Evolutionary conservation across 2,797 vertebrate genomes (phyloP).

Genomic region (Gadopsis bispinosus): DNA sequence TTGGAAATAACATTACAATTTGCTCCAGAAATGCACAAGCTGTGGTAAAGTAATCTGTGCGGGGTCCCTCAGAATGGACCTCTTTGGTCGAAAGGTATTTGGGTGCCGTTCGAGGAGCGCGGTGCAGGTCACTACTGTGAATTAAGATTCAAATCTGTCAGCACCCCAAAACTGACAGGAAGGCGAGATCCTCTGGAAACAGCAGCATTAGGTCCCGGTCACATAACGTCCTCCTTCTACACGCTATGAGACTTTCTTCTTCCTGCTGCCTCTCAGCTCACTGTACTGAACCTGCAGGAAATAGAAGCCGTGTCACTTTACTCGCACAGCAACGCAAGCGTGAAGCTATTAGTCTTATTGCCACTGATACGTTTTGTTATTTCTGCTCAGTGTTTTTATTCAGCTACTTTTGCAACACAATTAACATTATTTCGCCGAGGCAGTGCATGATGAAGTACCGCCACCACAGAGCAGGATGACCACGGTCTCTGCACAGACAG

Average conservation of each 20-base stretch:
- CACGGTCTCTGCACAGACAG: neutral
- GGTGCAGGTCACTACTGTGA: neutral
- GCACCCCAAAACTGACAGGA: conserved; percentile 2
- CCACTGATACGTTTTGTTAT: neutral
- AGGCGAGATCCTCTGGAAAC: conserved; percentile 6
- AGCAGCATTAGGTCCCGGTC: conserved; percentile 21
- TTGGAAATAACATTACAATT: conserved; percentile 24
- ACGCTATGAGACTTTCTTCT: conserved; percentile 86
- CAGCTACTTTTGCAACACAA: neutral
- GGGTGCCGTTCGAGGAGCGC: conserved; percentile 12
- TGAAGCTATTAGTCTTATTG: neutral
- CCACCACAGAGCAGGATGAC: conserved; percentile 4
- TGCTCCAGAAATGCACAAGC: conserved; percentile 22
- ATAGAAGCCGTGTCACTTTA: neutral
- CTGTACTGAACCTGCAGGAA: conserved; percentile 90
- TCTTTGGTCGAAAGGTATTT: conserved; percentile 56
- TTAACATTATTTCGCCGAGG: conserved; percentile 6
- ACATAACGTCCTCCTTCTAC: neutral
- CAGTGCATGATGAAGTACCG: neutral
- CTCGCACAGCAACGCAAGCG: neutral
- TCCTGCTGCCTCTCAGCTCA: conserved; percentile 86
- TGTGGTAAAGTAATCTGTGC: conserved; percentile 12
- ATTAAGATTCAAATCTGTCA: conserved; percentile 18
- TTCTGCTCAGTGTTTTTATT: neutral
- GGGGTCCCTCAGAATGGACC: conserved; percentile 7